Evolutionary conservation across 2,113 vertebrate genomes (phyloP).

Genomic region (Peucedramus taeniatus): DNA sequence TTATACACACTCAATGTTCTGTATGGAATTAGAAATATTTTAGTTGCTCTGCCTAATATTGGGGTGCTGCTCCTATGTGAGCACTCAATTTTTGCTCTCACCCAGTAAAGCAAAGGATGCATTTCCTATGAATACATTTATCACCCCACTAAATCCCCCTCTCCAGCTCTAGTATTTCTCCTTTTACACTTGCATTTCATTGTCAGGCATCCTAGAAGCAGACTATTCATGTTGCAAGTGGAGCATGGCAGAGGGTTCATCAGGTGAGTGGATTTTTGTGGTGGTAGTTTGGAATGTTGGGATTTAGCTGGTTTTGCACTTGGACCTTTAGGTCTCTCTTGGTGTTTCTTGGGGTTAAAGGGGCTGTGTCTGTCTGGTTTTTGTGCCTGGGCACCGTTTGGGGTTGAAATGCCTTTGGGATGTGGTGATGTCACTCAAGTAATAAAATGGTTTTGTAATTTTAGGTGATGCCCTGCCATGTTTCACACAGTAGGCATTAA

Average conservation of each 20-base stretch:
- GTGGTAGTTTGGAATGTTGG: background rate
- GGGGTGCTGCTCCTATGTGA: accelerated
- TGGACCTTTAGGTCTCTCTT: background rate
- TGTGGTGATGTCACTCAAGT: background rate
- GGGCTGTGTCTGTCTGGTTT: background rate
- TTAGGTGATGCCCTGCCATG: background rate
- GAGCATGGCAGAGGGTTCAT: background rate
- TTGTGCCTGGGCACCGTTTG: background rate
- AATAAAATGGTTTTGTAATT: accelerated
- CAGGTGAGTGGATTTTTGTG: conserved; percentile 32
- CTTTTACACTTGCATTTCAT: conserved; percentile 35
- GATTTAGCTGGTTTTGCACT: background rate
- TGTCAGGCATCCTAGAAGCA: conserved; percentile 50
- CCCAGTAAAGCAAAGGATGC: background rate
- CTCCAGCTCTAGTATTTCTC: background rate
- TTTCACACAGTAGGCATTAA: background rate
- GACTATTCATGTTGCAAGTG: conserved; percentile 3
- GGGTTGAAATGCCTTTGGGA: background rate
- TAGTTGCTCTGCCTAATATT: background rate
- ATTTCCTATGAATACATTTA: background rate
- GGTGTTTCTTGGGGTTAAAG: background rate
- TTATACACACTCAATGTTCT: accelerated
- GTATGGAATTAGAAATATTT: background rate
- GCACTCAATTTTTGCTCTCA: background rate
- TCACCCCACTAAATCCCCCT: background rate